Percentiles rank a stretch among this genome's conserved stretches.
Conservation (phyloP, 2,797 vertebrate genomes). For the Chromobotia macracanthus region DNA sequence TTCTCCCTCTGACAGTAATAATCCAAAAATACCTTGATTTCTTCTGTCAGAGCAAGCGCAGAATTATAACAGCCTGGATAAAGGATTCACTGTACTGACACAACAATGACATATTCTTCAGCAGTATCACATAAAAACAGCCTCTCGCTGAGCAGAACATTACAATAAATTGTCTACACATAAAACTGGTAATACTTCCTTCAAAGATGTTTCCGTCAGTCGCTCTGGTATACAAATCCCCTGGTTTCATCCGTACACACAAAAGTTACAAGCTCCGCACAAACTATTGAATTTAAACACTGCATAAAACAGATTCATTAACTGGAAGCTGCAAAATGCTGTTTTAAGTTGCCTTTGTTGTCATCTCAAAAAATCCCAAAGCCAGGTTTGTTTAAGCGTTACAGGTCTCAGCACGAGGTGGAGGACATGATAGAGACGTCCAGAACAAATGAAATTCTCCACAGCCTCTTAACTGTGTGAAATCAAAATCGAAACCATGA, state of each 20-base stretch:
- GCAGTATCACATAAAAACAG: constrained; percentile 25
- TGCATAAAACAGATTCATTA: constrained; percentile 3
- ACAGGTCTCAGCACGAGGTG: no score
- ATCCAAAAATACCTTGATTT: constrained; percentile 31
- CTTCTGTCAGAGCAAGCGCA: not conserved
- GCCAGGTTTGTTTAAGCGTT: not conserved
- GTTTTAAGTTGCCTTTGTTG: not conserved
- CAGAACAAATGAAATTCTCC: not conserved
- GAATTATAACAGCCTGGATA: constrained; percentile 18
- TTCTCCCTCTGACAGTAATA: constrained; percentile 29
- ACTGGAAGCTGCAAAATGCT: constrained; percentile 1
- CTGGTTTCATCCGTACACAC: not conserved
- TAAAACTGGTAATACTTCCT: not conserved
- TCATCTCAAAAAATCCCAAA: not conserved
- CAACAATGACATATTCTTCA: constrained; percentile 17
- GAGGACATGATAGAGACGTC: not conserved
- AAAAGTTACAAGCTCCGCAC: constrained; percentile 2
- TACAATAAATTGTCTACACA: constrained; percentile 23
- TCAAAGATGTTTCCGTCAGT: constrained; percentile 16
- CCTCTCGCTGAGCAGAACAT: constrained; percentile 30
- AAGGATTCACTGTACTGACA: constrained; percentile 33
- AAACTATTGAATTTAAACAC: constrained; percentile 1
- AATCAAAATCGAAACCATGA: constrained; percentile 20
- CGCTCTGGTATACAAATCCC: not conserved
- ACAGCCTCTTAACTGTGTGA: not conserved